Evolutionary conservation across 2,113 vertebrate species (phyloP), one percentile per base, ranked within the genome.

Genomic region (Lagopus leucura): DNA sequence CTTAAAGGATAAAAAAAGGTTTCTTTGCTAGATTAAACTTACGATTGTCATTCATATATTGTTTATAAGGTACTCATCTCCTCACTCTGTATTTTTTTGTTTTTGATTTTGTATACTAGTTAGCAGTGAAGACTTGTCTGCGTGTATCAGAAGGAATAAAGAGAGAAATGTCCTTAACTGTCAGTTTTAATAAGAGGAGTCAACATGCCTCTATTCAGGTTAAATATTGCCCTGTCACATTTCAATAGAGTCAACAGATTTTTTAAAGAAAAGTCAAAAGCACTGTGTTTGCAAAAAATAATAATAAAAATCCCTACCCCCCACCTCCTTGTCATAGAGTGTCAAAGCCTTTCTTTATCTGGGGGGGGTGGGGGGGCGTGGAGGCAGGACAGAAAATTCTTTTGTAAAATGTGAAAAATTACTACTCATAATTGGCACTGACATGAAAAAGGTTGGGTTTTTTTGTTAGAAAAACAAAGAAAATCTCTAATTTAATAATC

Each of bases 401-500:
- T 98, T 98, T 98, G 98, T 98, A 98, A 98, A 98, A 97, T 95
- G 97, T 97, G 98, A 99, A 97, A 98, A 98, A 98, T 99, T 99
- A 98, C 98, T 98, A 98, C 97, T 97, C 94, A 95, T 99, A 99
- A 99, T 99, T 99, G 98, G 98, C 97, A 97, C 98, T 98, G 98
- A 98, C 98, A 99, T 98, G 98, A 99, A 98, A 98, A 98, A 98
- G 98, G 96, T 89, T 97, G 93, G 95, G 0, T 90, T 98, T 98
- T 98, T 98, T 98, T 97, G 98, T 98, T 98, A 97, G 98, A 98
- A 98, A 98, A 98, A 99, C 98, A 99, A 99, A 99, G 98, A 97
- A 98, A 98, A 98, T 98, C 98, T 98, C 99, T 99, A 99, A 99
- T 99, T 99, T 99, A 99, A 99, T 99, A 99, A 99, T 98, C 98